These are phyloP conservation scores for Electrona antarctica DNA, from an alignment of 2,113 vertebrate species.

Conservation along the genomic window DNA sequence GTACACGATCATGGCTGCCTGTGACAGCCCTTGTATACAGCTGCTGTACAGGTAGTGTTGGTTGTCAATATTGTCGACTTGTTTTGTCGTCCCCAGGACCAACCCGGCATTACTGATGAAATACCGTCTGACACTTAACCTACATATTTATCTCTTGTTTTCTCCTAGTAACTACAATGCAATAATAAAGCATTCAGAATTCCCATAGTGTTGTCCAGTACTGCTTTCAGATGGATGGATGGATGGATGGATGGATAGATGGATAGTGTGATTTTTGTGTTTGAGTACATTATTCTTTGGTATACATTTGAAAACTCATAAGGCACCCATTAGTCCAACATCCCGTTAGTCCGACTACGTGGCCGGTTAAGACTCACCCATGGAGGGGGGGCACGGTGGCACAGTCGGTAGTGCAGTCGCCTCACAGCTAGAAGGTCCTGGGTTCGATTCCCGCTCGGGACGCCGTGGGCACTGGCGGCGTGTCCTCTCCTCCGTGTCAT, in stretches of 20 bases:
- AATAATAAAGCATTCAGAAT: constrained; percentile 44
- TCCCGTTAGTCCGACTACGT: no score
- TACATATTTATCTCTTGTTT: constrained; percentile 6
- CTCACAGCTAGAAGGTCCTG: no score
- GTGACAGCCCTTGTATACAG: constrained; percentile 11
- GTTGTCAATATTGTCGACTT: constrained; percentile 6
- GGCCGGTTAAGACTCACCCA: no score
- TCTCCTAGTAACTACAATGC: constrained; percentile 25
- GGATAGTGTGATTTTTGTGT: not conserved
- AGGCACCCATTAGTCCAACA: no score
- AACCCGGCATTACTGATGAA: constrained; percentile 7
- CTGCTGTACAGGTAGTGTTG: constrained; percentile 7
- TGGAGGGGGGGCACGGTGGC: no score
- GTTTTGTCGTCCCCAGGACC: not conserved
- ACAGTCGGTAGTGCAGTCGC: no score
- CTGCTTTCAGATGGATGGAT: not conserved
- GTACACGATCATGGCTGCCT: not conserved
- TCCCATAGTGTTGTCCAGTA: constrained; percentile 18
- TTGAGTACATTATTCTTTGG: no score
- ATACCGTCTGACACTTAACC: constrained; percentile 4
- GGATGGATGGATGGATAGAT: not conserved
- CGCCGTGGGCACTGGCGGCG: no score
- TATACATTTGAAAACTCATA: no score
- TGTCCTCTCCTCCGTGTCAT: no score
- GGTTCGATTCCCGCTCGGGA: no score